A percentile compares a stretch with the other conserved stretches of the same genome.
phyloP scores from a whole-genome alignment of 2,797 vertebrate species.

The Urophycis tenuis region DNA sequence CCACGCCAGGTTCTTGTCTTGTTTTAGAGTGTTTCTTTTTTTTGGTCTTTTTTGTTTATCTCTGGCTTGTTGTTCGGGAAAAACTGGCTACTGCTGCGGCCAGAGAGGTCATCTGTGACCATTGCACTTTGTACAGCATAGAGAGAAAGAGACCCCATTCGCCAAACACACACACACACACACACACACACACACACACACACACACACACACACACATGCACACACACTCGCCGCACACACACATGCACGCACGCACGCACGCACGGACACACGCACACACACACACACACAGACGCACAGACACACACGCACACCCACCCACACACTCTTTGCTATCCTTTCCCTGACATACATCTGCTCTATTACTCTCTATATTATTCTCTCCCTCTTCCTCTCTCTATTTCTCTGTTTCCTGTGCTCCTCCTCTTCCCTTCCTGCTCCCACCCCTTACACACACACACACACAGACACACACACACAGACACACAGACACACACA shows the following conservation, averaged over 20 bases:
- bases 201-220: not conserved
- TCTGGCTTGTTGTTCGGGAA: not conserved
- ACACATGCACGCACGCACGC: no score
- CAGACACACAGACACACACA: not conserved
- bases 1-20: not conserved
- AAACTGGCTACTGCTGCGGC: not conserved
- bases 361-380: not conserved
- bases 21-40: not conserved
- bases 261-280: no score
- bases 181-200: not conserved
- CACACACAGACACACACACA: not conserved
- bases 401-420: not conserved
- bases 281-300: not conserved
- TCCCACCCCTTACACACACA: no score
- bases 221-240: not conserved
- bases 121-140: not conserved
- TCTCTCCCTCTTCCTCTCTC: not conserved
- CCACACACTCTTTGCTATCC: constrained; percentile 53
- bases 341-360: not conserved
- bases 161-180: not conserved
- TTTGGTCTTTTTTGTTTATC: not conserved
- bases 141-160: not conserved
- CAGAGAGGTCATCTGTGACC: not conserved
- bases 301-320: not conserved
- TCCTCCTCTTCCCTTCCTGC: no score